Evolutionary conservation across 1,140 invertebrate genomes (phyloP), one percentile per base, ranked within the genome.

Genomic region (Telenomus remus): DNA sequence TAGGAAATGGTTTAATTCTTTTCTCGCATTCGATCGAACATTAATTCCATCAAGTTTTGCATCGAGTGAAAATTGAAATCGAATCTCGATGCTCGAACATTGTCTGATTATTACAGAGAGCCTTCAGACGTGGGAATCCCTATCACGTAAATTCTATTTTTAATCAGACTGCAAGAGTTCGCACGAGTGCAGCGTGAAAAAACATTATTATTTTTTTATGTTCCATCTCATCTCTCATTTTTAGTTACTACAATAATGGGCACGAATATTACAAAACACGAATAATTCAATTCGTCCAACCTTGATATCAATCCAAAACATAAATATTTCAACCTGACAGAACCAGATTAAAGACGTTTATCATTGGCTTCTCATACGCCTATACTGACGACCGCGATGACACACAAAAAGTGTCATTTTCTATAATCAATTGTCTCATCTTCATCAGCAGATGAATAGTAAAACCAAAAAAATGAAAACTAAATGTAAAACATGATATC

Each of bases 91-190:
- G 19, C 19, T 27, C 19, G 19, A 27, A 27, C 19, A 27, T 27
- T 27, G 19, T 27, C 19, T 27, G 19, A 27, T 27, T 27, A 27
- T 27, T 27, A 48, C 19, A 72, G n/a, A 49, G 56, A 72, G 49
- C 60, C 60, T 65, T 65, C 69, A 43, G 37, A 64, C 42, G 60
- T 65, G 69, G 55, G 60, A 65, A 72, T 71, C 47, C 60, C 60
- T 55, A 65, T 65, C 60, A 49, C 60, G 69, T 72, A 72, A 54
- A 72, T 35, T 50, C 69, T 72, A 72, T 72, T 72, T 72, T 72
- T 72, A 72, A 64, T 64, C 69, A 15, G 16, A 39, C 15, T 59
- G 60, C 54, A 57, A 4, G 37, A 39, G 13, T 14, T 12, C 7
- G 13, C 34, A 44, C 16, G 27, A 56, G 37, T 44, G 51, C 57